These are phyloP conservation scores for Heterodera filipjevi DNA, from an alignment of 2,888 invertebrate species.

Conservation along the genomic window DNA sequence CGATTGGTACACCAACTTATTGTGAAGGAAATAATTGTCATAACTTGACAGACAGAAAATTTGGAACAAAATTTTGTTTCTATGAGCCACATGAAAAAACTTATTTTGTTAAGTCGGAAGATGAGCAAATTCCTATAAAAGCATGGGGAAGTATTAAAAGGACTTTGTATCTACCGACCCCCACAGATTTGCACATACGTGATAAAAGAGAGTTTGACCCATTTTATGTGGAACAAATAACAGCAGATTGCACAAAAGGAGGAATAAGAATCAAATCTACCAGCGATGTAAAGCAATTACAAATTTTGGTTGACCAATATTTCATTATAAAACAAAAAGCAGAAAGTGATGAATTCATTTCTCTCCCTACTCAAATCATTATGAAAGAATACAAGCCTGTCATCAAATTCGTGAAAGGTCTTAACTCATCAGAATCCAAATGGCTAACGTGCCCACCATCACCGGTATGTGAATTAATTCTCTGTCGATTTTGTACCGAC, in stretches of 20 bases:
- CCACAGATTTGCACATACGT: too few species aligned
- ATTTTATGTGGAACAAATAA: background rate
- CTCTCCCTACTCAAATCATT: background rate
- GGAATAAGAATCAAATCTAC: background rate
- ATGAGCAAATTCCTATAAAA: too few species aligned
- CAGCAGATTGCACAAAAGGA: background rate
- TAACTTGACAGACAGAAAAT: background rate
- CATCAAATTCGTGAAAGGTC: background rate
- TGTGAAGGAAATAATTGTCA: background rate
- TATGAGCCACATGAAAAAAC: too few species aligned
- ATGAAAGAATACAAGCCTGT: background rate
- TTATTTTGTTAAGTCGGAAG: too few species aligned
- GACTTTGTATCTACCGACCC: too few species aligned
- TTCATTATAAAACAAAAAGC: background rate
- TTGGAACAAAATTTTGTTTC: too few species aligned
- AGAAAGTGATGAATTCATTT: background rate
- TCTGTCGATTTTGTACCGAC: background rate
- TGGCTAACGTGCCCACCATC: background rate
- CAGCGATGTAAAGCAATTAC: background rate
- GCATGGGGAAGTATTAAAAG: too few species aligned
- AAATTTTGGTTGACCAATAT: background rate
- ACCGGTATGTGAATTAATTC: background rate
- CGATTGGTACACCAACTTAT: background rate
- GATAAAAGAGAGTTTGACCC: too few species aligned
- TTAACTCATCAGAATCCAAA: background rate